phyloP scores from a whole-genome alignment of 2,113 vertebrate genomes.

The Hipposideros armiger region DNA sequence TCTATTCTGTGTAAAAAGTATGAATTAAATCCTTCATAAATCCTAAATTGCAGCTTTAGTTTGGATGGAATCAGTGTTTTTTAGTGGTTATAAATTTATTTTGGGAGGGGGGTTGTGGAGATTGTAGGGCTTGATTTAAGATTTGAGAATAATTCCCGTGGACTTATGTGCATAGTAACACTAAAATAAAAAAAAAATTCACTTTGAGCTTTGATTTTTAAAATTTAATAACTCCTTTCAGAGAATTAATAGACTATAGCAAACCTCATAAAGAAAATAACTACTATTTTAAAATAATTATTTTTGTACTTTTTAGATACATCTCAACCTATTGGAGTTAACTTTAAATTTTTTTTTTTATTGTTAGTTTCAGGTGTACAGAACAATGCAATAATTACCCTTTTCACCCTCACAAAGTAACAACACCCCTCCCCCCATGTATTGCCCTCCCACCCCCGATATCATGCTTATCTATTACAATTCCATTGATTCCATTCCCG shows the following conservation, averaged over 20 bases:
- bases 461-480: no score
- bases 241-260: background rate
- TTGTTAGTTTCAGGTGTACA: no score
- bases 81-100: background rate
- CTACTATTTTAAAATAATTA: slow-evolving; percentile 19
- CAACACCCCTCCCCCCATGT: no score
- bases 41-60: slow-evolving; percentile 24
- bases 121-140: slow-evolving; percentile 6
- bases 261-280: slow-evolving; percentile 18
- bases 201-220: slow-evolving; percentile 31
- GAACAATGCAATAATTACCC: no score
- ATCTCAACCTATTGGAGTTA: slow-evolving; percentile 6
- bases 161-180: background rate
- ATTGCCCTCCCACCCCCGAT: no score
- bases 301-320: background rate
- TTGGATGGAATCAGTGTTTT: background rate
- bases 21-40: slow-evolving; percentile 37
- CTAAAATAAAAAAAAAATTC: background rate
- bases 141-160: slow-evolving; percentile 7
- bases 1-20: slow-evolving; percentile 45
- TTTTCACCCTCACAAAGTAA: no score
- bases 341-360: no score
- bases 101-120: background rate
- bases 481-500: no score
- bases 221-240: slow-evolving; percentile 33